phyloP scores from a whole-genome alignment of 2,797 vertebrate genomes.

The Galago senegalensis region DNA sequence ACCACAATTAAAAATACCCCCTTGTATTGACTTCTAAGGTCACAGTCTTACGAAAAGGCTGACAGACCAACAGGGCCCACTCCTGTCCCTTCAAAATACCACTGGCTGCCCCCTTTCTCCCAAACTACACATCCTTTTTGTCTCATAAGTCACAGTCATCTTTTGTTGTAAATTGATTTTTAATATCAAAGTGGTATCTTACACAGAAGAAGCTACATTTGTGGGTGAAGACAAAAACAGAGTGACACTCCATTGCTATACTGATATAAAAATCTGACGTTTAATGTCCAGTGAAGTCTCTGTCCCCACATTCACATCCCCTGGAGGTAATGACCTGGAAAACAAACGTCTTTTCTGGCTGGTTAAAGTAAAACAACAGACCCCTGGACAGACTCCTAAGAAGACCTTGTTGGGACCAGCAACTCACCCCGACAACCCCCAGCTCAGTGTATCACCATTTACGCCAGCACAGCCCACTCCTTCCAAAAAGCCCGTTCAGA shows the following conservation, averaged over 20 bases:
- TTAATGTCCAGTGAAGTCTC: not conserved
- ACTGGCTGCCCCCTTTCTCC: not conserved
- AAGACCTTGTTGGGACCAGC: not conserved
- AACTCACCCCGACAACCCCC: not conserved
- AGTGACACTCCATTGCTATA: not conserved
- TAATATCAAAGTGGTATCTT: slow-evolving; percentile 57
- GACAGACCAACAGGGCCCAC: not conserved
- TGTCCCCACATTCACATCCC: not conserved
- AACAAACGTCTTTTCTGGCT: not conserved
- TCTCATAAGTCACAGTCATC: not conserved
- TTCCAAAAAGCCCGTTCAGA: not conserved
- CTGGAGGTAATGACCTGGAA: rapidly evolving
- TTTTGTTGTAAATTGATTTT: not conserved
- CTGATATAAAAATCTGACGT: not conserved
- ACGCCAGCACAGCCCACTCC: not conserved
- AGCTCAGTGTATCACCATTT: rapidly evolving
- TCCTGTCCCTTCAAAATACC: not conserved
- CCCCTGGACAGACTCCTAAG: not conserved
- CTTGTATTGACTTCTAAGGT: not conserved
- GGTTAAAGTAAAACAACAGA: not conserved
- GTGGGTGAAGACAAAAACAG: not conserved
- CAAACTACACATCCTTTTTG: rapidly evolving
- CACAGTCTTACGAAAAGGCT: not conserved
- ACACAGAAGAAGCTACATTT: slow-evolving; percentile 44
- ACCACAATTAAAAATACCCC: not conserved